phyloP scores from a whole-genome alignment of 2,113 vertebrate genomes.

The Solenodon paradoxus region DNA sequence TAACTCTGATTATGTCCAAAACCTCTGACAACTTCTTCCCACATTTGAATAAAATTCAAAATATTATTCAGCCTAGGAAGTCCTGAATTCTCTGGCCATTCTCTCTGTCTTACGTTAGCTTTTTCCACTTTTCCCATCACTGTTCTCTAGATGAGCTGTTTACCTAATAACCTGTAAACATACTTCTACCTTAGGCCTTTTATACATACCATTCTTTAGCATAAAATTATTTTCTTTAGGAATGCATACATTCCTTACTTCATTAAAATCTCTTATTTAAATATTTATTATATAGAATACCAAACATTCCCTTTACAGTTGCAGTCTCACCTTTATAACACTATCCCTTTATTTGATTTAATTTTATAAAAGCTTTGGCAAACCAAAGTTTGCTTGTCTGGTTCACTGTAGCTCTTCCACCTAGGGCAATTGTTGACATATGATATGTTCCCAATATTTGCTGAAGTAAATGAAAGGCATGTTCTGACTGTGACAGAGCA shows the following conservation, averaged over 20 bases:
- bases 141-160: background rate
- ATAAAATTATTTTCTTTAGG: background rate
- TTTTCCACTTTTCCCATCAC: background rate
- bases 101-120: background rate
- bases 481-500: background rate
- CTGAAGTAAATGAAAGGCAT: background rate
- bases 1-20: background rate
- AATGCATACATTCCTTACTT: background rate
- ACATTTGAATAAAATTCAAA: background rate
- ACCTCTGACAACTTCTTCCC: background rate
- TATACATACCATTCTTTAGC: background rate
- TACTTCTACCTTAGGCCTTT: background rate
- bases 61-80: background rate
- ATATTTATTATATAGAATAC: background rate
- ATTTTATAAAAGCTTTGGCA: background rate
- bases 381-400: background rate
- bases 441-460: background rate
- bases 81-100: background rate
- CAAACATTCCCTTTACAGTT: background rate
- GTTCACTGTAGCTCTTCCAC: background rate
- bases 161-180: background rate
- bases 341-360: background rate
- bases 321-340: background rate
- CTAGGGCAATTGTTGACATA: background rate
- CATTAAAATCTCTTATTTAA: background rate